A percentile compares a stretch with the other conserved stretches of the same genome.
Conservation (phyloP, 2,888 invertebrate species). For the Pandemis heparana region DNA sequence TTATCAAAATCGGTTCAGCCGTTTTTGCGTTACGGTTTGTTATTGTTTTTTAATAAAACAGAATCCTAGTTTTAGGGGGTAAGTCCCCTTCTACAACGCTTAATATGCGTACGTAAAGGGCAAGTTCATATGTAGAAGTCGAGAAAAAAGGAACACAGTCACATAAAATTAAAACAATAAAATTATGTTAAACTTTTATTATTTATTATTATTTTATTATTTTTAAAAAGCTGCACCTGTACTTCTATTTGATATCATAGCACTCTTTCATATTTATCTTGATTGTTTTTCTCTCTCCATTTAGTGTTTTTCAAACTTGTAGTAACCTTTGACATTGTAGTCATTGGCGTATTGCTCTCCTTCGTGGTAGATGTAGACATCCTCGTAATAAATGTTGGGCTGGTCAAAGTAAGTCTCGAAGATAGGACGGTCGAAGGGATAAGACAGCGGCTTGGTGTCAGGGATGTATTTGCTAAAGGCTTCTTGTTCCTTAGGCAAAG, state of each 20-base stretch:
- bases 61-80: too few relatives aligned
- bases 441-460: conserved; percentile 84
- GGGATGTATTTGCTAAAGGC: conserved; percentile 59
- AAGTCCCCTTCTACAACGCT: too few relatives aligned
- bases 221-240: neutral
- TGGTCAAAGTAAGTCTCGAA: conserved; percentile 74
- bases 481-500: conserved; percentile 66
- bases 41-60: too few relatives aligned
- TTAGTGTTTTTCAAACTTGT: conserved; percentile 32
- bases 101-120: too few relatives aligned
- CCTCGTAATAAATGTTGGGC: conserved; percentile 87
- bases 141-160: too few relatives aligned
- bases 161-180: neutral
- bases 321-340: conserved; percentile 50
- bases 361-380: conserved; percentile 83
- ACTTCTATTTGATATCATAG: neutral
- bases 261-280: neutral
- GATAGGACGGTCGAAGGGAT: conserved; percentile 85
- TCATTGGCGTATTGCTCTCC: conserved; percentile 66
- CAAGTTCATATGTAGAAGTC: too few relatives aligned
- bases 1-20: too few relatives aligned
- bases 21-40: too few relatives aligned
- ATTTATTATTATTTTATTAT: too few relatives aligned
- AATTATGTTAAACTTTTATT: neutral
- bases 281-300: neutral